Evolutionary conservation across 2,797 vertebrate species (phyloP), one percentile per base, ranked within the genome.

Genomic region (Tenualosa thibaudeaui): DNA sequence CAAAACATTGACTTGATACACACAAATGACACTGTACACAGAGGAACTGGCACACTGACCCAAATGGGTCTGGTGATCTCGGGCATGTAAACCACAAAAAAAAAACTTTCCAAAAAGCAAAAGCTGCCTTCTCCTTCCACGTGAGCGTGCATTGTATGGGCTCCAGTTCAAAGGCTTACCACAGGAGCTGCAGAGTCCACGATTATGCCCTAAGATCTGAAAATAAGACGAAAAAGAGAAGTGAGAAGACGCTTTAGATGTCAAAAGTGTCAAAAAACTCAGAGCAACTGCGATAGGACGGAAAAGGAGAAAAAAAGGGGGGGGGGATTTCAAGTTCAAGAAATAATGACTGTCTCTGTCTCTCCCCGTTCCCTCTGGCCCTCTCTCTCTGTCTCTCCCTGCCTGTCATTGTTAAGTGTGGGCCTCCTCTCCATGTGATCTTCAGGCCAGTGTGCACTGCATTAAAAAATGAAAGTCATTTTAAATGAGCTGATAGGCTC

Each of bases 381-480:
- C 56, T 85, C 46, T 31, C 82, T 82, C 58, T 81, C 54, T 84
- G 43, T 40, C 49, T 71, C 60, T 85, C 75, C 13, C 83, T 85
- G 82, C 43, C 81, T 85, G 86, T 91, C 91, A 90, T 92, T 92
- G 91, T 93, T 93, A 91, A 92, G 92, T 92, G 90, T 92, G 88
- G 88, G 54, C 54, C 91, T 90, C 91, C 87, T 49, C 86, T 51
- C 88, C 91, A 93, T 93, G 92, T 93, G 91, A 94, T 94, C 93
- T 89, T 89, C 90, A 60, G 91, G 85, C 90, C 92, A 91, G 90
- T 88, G 92, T 93, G 93, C 91, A 89, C 91, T 95, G 95, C 94
- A 96, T 95, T 95, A 95, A 95, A 95, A 94, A 94, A 88, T 94
- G 93, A 93, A 94, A 94, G 94, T 92, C 91, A 89, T 92, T 94